Conservation (phyloP, 1,140 invertebrate species). For the Drosophila bifasciata region DNA sequence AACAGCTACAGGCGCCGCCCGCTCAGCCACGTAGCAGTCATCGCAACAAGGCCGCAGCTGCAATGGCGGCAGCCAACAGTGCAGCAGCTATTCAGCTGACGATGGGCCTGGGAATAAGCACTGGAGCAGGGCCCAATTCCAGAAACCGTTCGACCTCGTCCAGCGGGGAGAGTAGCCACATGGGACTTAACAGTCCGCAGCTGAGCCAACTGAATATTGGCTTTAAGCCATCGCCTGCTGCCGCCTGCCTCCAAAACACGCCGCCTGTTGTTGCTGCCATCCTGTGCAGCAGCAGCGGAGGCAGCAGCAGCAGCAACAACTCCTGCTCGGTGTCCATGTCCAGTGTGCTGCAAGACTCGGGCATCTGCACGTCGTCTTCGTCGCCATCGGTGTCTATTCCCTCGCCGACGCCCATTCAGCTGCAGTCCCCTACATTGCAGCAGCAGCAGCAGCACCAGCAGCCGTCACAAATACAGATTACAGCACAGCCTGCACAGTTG, state of each 20-base stretch:
- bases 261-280: slow-evolving; percentile 30
- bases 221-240: slow-evolving; percentile 55
- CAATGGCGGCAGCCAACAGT: slow-evolving; percentile 59
- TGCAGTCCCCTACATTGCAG: slow-evolving; percentile 70
- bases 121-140: slow-evolving; percentile 40
- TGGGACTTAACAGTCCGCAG: slow-evolving; percentile 65
- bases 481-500: slow-evolving; percentile 13
- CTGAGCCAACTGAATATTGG: slow-evolving; percentile 64
- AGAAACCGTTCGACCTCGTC: slow-evolving; percentile 77
- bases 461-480: slow-evolving; percentile 28
- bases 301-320: slow-evolving; percentile 55
- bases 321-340: slow-evolving; percentile 75
- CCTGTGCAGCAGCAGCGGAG: slow-evolving; percentile 26
- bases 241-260: slow-evolving; percentile 15
- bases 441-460: slow-evolving; percentile 38
- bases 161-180: slow-evolving; percentile 78
- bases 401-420: slow-evolving; percentile 69
- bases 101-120: slow-evolving; percentile 55
- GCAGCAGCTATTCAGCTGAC: slow-evolving; percentile 71
- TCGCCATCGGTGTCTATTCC: slow-evolving; percentile 78
- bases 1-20: slow-evolving; percentile 64
- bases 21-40: slow-evolving; percentile 67
- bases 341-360: slow-evolving; percentile 77
- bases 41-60: slow-evolving; percentile 68
- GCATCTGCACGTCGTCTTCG: slow-evolving; percentile 80